Evolutionary conservation across 2,888 invertebrate genomes (phyloP), one percentile per base, ranked within the genome.

Genomic region (Zonitis immaculata): DNA sequence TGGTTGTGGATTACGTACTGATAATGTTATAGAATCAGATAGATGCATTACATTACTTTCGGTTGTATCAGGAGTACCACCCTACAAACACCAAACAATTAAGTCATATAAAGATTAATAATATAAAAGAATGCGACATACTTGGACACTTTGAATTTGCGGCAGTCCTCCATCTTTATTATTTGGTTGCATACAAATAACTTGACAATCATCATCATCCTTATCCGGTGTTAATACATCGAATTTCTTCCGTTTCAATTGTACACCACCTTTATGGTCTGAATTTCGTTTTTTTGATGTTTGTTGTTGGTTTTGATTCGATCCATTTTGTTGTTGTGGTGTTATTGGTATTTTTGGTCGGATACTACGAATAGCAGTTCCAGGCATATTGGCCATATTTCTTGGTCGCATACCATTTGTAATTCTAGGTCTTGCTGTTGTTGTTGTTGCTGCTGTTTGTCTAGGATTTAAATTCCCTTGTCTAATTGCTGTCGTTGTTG

Each of bases 201-300:
- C 85, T 66, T 87, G 86, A 67, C 88, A 88, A 65, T 88, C 88
- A 35, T 87, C 85, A 62, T 87, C 87, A 61, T 87, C 87, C 56
- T 87, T 85, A 67, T 84, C 82, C 0, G 87, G 86, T 3, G 87
- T 74, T 20, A 87, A 68, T 66, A 87, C 80, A 62, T 86, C 86
- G 56, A 84, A 76, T 12, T 85, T 77, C 56, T 81, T 79, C 63
- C 82, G 80, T 57, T 76, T 75, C 14, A 20, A 20, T 39, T 59
- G 60, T 6, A 65, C 64, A 54, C 65, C 67, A 25, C 78, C 66
- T 51, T 76, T 74, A 56, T 77, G 77, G 46, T 78, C 77, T 1
- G 66, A 63, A 0, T 69, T 53, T 12, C 70, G n/a, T n/a, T n/a
- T 59, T 47, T 75, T 25, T 67, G 66, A 32, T 66, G 67, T 45